These are phyloP conservation scores for Eucidaris tribuloides DNA, from an alignment of 35 echinoderm and acorn worm genomes.

Conservation along the genomic window DNA sequence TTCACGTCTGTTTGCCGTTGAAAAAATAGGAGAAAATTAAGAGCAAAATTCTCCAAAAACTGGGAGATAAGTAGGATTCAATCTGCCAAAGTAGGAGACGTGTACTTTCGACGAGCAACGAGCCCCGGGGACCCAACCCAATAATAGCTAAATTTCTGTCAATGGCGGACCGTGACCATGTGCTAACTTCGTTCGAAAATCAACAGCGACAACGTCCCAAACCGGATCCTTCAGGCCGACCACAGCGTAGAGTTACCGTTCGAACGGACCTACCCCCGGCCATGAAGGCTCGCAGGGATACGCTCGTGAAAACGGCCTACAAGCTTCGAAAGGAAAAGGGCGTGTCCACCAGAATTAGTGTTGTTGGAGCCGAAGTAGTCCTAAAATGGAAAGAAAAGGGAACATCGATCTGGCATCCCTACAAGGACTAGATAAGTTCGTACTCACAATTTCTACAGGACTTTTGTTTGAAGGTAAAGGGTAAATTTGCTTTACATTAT, in stretches of 20 bases:
- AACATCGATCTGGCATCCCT: background rate
- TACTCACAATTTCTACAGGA: too few relatives aligned
- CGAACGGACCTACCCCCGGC: background rate
- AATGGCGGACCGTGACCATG: background rate
- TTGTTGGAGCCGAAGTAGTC: background rate
- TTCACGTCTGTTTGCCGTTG: too few relatives aligned
- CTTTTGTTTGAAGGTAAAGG: too few relatives aligned
- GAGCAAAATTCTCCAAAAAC: too few relatives aligned
- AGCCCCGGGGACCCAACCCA: too few relatives aligned
- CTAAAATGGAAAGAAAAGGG: background rate
- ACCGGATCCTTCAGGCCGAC: background rate
- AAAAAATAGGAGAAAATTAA: too few relatives aligned
- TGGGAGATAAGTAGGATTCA: too few relatives aligned
- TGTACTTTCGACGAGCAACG: too few relatives aligned
- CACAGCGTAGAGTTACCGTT: background rate
- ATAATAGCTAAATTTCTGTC: background rate
- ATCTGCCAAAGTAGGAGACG: too few relatives aligned
- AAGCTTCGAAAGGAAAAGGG: conserved; percentile 2
- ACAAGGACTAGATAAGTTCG: too few relatives aligned
- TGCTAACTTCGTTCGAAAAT: background rate
- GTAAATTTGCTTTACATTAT: too few relatives aligned
- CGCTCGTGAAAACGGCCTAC: background rate
- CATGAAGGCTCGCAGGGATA: background rate
- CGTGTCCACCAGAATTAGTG: background rate
- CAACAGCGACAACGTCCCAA: background rate